Conservation (phyloP, 2,113 vertebrate species). For the Calidris pugnax region DNA sequence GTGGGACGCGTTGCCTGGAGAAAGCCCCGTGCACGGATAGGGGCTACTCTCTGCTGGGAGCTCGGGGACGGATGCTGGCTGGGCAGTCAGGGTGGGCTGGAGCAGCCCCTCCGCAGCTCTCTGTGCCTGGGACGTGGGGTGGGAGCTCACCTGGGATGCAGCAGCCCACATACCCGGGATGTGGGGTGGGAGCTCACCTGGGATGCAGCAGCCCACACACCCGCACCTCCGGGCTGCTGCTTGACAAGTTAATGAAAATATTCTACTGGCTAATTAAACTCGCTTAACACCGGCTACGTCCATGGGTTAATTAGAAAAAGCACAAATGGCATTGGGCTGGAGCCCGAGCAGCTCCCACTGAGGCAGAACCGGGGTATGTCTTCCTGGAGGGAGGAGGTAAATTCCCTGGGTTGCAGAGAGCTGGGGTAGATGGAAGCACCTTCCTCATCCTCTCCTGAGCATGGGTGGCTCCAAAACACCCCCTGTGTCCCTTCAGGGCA, state of each 20-base stretch:
- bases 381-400: not conserved
- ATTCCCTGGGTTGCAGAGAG: not conserved
- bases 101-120: not conserved
- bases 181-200: rapidly evolving
- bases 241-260: not conserved
- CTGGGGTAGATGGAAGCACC: not conserved
- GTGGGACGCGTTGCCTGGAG: rapidly evolving
- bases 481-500: too few relatives aligned
- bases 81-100: not conserved
- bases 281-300: rapidly evolving
- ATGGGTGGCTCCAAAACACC: rapidly evolving
- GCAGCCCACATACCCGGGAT: rapidly evolving
- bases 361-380: rapidly evolving
- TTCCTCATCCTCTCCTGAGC: not conserved
- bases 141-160: not conserved
- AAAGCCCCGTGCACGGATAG: rapidly evolving
- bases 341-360: rapidly evolving
- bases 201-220: not conserved
- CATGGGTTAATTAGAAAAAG: not conserved
- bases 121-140: rapidly evolving
- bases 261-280: not conserved
- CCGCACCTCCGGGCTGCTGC: rapidly evolving
- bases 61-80: rapidly evolving
- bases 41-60: not conserved
- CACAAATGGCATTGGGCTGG: not conserved